A percentile compares a stretch with the other conserved stretches of the same genome.
These are phyloP conservation scores for Oxyruncus cristatus DNA, from an alignment of 2,113 vertebrate species.

Conservation along the genomic window DNA sequence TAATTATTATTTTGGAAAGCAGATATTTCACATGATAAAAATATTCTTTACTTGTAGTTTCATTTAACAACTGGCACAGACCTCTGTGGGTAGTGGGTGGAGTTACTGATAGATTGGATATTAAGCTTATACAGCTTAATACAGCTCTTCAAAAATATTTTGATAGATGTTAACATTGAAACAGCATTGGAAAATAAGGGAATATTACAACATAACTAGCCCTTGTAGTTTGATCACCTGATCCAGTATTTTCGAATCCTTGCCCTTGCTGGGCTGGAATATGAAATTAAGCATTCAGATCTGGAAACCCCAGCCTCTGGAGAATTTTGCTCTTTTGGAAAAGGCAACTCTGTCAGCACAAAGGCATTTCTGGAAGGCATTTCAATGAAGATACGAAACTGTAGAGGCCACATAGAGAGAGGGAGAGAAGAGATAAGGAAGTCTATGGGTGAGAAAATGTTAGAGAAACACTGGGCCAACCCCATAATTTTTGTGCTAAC, in stretches of 20 bases:
- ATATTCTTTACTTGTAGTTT: background rate
- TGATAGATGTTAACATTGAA: conserved; percentile 40
- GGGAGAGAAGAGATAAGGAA: conserved; percentile 21
- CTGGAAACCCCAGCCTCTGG: conserved; percentile 44
- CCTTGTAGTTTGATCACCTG: background rate
- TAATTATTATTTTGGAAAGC: background rate
- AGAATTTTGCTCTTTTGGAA: conserved; percentile 66
- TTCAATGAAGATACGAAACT: conserved; percentile 50
- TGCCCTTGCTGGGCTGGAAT: conserved; percentile 54
- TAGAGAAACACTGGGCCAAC: background rate
- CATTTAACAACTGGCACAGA: background rate
- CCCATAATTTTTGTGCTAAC: background rate
- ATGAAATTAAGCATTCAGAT: conserved; percentile 73
- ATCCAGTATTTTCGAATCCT: conserved; percentile 52
- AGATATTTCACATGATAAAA: background rate
- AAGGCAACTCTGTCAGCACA: conserved; percentile 60
- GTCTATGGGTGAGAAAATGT: background rate
- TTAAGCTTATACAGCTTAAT: conserved; percentile 11
- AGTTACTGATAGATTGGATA: background rate
- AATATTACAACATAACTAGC: background rate
- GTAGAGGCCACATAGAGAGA: conserved; percentile 3
- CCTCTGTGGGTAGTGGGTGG: background rate
- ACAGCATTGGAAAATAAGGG: background rate
- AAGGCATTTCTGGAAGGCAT: conserved; percentile 63
- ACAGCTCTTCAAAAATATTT: conserved; percentile 10